Evolutionary conservation across 2,797 vertebrate genomes (phyloP), one percentile per base, ranked within the genome.

Genomic region (Numenius phaeopus): DNA sequence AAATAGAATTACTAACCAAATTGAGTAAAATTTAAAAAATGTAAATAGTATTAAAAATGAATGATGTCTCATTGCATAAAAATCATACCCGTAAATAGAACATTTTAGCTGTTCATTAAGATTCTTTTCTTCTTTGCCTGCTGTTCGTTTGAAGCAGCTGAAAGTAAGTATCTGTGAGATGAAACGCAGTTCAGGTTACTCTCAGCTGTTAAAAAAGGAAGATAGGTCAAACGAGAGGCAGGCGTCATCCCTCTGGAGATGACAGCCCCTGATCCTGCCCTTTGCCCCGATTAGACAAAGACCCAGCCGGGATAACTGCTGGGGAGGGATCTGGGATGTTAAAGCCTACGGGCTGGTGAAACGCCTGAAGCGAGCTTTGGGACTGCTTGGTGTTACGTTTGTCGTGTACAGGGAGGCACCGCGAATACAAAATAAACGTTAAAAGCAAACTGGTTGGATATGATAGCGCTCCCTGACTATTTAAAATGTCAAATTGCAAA

Each of bases 141-240:
- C 76, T 85, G 65, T 57, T 93, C 1, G 0, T 87, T 80, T 91
- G 69, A 78, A 81, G 54, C 54, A 86, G 79, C 91, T 62, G 52
- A 69, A 82, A 61, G 39, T 71, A 64, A 79, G 83, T 49, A 44
- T 85, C 84, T 73, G 69, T 27, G 65, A 91, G 87, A 72, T 64
- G 49, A 69, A 91, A 55, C 0, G 0, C 66, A 58, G 96, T 84
- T 97, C 90, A 76, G 58, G 75, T 94, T 97, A 94, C 86, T 70
- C 50, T 90, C 87, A 70, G 88, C 86, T 89, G 83, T 94, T 96
- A 90, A 80, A 96, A 92, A 95, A 89, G 81, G 86, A 90, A 92
- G 95, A 87, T 5, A 44, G 90, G 92, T 92, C 86, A 96, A 95
- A 94, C 5, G 7, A 87, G 90, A 96, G 90, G 86, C 92, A 87